Evolutionary conservation across 2,888 invertebrate genomes (phyloP), one percentile per base, ranked within the genome.

Genomic region (Dolomedes plantarius): DNA sequence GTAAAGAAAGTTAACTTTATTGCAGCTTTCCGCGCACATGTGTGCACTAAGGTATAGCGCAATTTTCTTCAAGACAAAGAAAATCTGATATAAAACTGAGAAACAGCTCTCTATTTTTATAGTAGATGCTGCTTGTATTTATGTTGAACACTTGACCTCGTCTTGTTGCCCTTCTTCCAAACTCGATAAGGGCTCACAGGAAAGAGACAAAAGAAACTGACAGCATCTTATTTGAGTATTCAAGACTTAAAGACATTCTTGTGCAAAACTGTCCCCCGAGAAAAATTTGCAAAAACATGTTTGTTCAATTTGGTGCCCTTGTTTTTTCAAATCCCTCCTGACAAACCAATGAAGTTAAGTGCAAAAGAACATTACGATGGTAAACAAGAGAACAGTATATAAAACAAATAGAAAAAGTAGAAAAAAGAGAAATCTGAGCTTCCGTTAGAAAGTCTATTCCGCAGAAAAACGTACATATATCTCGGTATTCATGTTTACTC

Each of bases 361-460:
- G 75, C 75, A 75, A 46, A 75, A 41, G 67, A 67, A 46, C 75
- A 67, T 75, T 75, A 75, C 75, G 31, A 67, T 62, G 32, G 62
- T 19, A 69, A 62, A 56, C 23, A 72, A 62, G 13, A 29, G 62
- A 23, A 7, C 28, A 11, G 7, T 28, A 62, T 62, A 62, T 9
- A 27, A 62, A 50, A 50, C 23, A 50, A 50, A 50, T 19, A n/a
- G 27, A 7, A 27, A 19, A 28, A n/a, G n/a, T n/a, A n/a, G n/a
- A n/a, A n/a, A n/a, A n/a, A n/a, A n/a, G n/a, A n/a, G 11, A 62
- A 62, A 23, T 50, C 19, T 6, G 50, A 16, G 16, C 11, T 27
- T 62, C 62, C 23, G 27, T 62, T 62, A 16, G 50, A 19, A 19
- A 2, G 6, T 19, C 16, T n/a, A 50, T 50, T 50, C 16, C 6